Evolutionary conservation across 2,113 vertebrate genomes (phyloP), one percentile per base, ranked within the genome.

Genomic region (Raja brachyura): DNA sequence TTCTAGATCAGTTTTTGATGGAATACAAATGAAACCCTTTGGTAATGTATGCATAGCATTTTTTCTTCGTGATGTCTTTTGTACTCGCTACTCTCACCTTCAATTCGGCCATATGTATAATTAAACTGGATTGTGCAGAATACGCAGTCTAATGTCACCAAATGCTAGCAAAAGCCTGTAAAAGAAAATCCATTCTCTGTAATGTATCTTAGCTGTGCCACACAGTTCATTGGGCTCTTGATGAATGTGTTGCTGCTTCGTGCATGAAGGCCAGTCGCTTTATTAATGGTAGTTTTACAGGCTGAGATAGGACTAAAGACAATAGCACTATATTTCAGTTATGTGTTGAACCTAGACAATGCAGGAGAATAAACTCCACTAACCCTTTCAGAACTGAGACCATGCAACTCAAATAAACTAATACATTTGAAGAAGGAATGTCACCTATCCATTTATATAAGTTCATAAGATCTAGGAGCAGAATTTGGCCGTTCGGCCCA

Each of bases 181-280:
- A 92, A 92, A 68, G 90, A 92, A 92, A 92, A 92, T 92, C 90
- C 90, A 92, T 92, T 92, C 90, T 73, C 83, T 92, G 39, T 92
- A 92, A 92, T 92, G 90, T 92, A 70, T 92, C 90, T 92, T 92
- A 73, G 90, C 68, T 70, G 33, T 74, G 33, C 90, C 39, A 73
- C 90, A 73, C 90, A 92, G 63, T 92, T 92, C 90, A 92, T 70
- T 74, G 66, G 90, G 10, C 31, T 92, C 90, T 92, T 92, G 90
- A 92, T 92, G 39, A 73, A 92, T 92, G 83, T 88, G 90, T 92
- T 92, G 39, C 56, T 88, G 90, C 90, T 92, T 54, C 20, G 66
- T 48, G 90, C 39, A 74, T 73, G 33, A 73, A 73, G 68, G 90
- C 90, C 22, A 14, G 90, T 92, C 54, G 33, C 63, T 92, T 92